Evolutionary conservation across 2,888 invertebrate species (phyloP), one percentile per base, ranked within the genome.

Genomic region (Rhamphomyia laevipes): DNA sequence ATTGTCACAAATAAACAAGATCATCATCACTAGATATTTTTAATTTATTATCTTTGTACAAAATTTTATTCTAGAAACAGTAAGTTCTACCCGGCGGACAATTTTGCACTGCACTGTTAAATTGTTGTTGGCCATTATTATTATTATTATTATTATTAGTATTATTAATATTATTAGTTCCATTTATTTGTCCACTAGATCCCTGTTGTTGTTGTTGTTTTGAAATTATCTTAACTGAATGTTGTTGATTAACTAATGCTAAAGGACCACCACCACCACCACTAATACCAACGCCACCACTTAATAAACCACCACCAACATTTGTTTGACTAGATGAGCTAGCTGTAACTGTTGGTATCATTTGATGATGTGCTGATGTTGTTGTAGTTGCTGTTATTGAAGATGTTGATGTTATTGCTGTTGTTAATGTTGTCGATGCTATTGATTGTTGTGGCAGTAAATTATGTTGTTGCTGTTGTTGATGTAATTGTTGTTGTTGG

Each of bases 21-120:
- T 64, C 61, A 45, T 56, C 55, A 48, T 57, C 55, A 49, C 56
- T 54, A 45, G 46, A 52, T 48, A 52, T 50, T 48, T 52, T 51
- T 45, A 55, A 53, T 46, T 56, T 56, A 51, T 54, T 52, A 53
- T 57, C 54, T 49, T 56, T 56, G 53, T 54, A 57, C 55, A 55
- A 54, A 53, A 59, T 54, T 59, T 59, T 57, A 56, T 63, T 63
- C 66, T 67, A 67, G 64, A 67, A 67, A 60, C 67, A 67, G 56
- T 67, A 65, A 52, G 65, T 65, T 44, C 66, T 61, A 40, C 61
- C 64, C 40, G 63, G 57, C 43, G 60, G 56, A 46, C 62, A 62
- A 58, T 62, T 60, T 53, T 59, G 61, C 52, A 60, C 59, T 48
- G 55, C 55, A 53, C 55, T 56, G 50, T 51, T 56, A 46, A 51